Conservation (phyloP, 2,888 invertebrate genomes). For the Lepidocyrtoides sp. region DNA sequence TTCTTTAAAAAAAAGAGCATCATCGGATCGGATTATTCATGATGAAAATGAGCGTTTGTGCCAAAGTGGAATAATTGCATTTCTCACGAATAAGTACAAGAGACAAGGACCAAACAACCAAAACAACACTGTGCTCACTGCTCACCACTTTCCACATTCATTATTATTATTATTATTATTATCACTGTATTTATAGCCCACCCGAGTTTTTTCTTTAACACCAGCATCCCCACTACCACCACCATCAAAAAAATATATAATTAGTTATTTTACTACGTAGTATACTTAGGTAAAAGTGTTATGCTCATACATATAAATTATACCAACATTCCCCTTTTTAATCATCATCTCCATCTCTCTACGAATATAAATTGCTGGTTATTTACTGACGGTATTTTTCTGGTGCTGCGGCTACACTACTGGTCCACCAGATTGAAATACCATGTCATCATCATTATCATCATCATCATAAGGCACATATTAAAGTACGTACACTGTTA, state of each 20-base stretch:
- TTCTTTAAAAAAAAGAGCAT: conserved; percentile 39
- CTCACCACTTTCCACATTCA: not conserved
- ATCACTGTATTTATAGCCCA: conserved; percentile 66
- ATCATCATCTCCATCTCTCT: conserved; percentile 24
- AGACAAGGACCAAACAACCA: conserved; percentile 14
- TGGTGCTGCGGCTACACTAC: no score
- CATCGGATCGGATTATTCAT: conserved; percentile 73
- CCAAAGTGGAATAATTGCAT: conserved; percentile 78
- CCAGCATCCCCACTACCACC: no score
- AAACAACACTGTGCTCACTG: no score
- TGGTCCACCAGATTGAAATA: conserved; percentile 34
- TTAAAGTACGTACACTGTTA: no score
- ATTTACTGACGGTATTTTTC: not conserved
- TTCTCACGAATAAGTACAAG: conserved; percentile 62
- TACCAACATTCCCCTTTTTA: conserved; percentile 13
- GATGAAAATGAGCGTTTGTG: conserved; percentile 65
- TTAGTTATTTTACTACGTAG: conserved; percentile 8
- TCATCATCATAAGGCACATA: no score
- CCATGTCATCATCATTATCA: conserved; percentile 57
- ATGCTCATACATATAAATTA: not conserved
- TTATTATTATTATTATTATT: not conserved
- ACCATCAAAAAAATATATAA: conserved; percentile 47
- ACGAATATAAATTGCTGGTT: conserved; percentile 7
- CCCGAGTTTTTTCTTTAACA: conserved; percentile 32
- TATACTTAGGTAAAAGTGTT: not conserved